These are phyloP conservation scores for Trachelus troglodyta DNA, from an alignment of 2,888 invertebrate genomes.

Conservation along the genomic window DNA sequence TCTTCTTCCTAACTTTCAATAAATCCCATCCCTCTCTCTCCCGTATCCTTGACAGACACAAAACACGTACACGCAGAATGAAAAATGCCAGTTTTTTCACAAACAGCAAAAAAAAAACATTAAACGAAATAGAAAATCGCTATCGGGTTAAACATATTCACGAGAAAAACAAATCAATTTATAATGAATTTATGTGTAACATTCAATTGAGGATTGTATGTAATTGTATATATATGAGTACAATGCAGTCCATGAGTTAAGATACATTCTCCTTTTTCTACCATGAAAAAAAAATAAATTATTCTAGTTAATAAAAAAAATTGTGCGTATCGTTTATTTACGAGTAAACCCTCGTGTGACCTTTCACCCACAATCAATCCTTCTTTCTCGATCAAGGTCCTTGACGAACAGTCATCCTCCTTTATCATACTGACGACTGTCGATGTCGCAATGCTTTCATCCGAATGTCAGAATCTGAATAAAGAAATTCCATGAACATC, in stretches of 20 bases:
- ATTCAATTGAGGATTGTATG: slow-evolving; percentile 65
- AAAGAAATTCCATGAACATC: not conserved
- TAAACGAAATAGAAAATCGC: slow-evolving; percentile 26
- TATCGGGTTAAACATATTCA: slow-evolving; percentile 34
- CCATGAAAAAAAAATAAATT: slow-evolving; percentile 65
- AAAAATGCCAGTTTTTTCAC: slow-evolving; percentile 16
- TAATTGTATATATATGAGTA: slow-evolving; percentile 63
- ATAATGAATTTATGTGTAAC: slow-evolving; percentile 64
- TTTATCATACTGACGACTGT: not conserved
- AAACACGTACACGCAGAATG: slow-evolving; percentile 22
- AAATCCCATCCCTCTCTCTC: not conserved
- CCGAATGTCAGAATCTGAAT: not conserved
- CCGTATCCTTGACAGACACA: slow-evolving; percentile 13
- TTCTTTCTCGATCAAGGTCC: not conserved
- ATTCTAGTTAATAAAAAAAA: slow-evolving; percentile 66
- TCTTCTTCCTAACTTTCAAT: not conserved
- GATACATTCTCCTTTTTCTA: slow-evolving; percentile 67
- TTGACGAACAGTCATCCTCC: not conserved
- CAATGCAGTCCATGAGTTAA: slow-evolving; percentile 65
- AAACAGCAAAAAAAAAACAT: slow-evolving; percentile 11
- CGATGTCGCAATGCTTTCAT: not conserved
- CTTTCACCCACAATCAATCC: not conserved
- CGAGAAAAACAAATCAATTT: slow-evolving; percentile 54
- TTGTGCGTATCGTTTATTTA: slow-evolving; percentile 30
- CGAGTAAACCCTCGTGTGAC: not conserved